These are phyloP conservation scores for Drosophila kambysellisi DNA, from an alignment of 2,888 invertebrate genomes.

Conservation along the genomic window DNA sequence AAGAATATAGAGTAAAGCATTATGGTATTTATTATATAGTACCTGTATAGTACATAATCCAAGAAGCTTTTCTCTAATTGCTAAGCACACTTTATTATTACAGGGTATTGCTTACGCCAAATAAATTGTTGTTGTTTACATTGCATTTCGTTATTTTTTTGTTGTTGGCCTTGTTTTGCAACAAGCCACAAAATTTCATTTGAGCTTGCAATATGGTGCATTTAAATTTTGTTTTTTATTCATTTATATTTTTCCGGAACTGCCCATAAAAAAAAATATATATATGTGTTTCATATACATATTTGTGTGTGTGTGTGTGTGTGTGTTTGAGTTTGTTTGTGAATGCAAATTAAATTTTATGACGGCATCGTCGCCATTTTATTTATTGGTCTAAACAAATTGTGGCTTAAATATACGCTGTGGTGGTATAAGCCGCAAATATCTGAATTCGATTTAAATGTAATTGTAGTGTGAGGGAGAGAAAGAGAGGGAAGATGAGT, in stretches of 20 bases:
- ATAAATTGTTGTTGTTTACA: slow-evolving; percentile 31
- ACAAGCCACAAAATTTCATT: slow-evolving; percentile 78
- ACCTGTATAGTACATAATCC: background rate
- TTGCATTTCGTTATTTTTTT: slow-evolving; percentile 23
- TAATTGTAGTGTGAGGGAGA: slow-evolving; percentile 18
- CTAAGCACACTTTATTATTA: background rate
- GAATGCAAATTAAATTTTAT: slow-evolving; percentile 62
- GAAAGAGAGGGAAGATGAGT: background rate
- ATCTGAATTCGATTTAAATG: slow-evolving; percentile 67
- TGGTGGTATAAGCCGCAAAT: slow-evolving; percentile 53
- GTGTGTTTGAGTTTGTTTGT: slow-evolving; percentile 12
- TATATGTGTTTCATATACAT: background rate
- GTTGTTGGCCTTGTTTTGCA: slow-evolving; percentile 44
- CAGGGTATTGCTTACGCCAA: slow-evolving; percentile 19
- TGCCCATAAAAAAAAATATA: slow-evolving; percentile 30
- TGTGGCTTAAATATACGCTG: slow-evolving; percentile 57
- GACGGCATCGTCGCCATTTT: slow-evolving; percentile 46
- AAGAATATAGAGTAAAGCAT: too few relatives aligned
- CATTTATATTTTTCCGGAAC: slow-evolving; percentile 21
- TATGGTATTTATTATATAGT: background rate
- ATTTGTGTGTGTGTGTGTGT: slow-evolving; percentile 3
- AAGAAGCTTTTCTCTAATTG: background rate
- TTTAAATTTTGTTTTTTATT: slow-evolving; percentile 61
- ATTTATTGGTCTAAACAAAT: slow-evolving; percentile 65
- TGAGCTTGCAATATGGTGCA: slow-evolving; percentile 74